phyloP scores from a whole-genome alignment of 2,888 invertebrate genomes.

The Notocelia uddmanniana region DNA sequence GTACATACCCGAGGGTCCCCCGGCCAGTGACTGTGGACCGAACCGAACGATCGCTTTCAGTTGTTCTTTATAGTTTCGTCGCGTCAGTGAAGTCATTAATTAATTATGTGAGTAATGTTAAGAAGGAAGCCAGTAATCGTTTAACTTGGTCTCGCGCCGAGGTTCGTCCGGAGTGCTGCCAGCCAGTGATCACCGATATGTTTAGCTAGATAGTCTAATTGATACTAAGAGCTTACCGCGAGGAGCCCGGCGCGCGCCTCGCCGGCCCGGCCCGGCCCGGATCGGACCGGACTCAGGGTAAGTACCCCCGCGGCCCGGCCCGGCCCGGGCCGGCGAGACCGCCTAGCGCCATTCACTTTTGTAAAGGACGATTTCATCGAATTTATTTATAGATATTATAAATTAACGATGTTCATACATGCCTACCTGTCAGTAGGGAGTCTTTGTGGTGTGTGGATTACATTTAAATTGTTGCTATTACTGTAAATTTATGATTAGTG shows the following conservation, averaged over 20 bases:
- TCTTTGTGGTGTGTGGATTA: constrained; percentile 82
- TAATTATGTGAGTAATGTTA: constrained; percentile 77
- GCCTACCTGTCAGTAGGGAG: constrained; percentile 76
- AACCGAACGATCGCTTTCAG: constrained; percentile 65
- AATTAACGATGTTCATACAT: constrained; percentile 78
- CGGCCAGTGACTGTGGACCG: constrained; percentile 52
- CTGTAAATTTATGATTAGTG: constrained; percentile 81
- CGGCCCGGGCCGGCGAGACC: constrained; percentile 55
- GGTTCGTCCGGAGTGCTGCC: constrained; percentile 56
- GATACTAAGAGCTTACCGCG: constrained; percentile 74
- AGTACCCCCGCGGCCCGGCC: constrained; percentile 40
- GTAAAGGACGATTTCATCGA: constrained; percentile 84
- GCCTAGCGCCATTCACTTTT: constrained; percentile 67
- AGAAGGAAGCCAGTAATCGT: constrained; percentile 79
- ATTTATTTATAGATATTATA: constrained; percentile 85
- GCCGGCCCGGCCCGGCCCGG: constrained; percentile 45
- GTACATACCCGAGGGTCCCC: constrained; percentile 59
- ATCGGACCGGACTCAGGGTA: constrained; percentile 32
- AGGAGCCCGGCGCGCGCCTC: constrained; percentile 50
- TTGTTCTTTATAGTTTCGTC: constrained; percentile 71
- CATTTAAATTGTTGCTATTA: constrained; percentile 82
- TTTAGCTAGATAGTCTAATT: constrained; percentile 80
- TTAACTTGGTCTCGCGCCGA: constrained; percentile 71
- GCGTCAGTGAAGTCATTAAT: constrained; percentile 73
- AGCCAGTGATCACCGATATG: constrained; percentile 71